Conservation (phyloP, 2,888 invertebrate species). For the Erebia aethiops region DNA sequence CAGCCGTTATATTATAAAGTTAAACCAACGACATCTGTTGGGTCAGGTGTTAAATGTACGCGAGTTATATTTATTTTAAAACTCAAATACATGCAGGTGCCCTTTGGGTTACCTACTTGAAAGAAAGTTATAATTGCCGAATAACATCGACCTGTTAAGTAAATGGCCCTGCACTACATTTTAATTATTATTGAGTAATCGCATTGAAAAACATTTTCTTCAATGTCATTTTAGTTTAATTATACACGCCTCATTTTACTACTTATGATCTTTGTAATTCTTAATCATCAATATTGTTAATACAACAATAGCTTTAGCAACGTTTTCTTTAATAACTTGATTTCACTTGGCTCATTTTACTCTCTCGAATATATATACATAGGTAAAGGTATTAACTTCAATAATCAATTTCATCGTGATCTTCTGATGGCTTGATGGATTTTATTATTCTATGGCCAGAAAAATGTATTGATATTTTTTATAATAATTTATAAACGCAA, state of each 20-base stretch:
- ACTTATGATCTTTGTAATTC: background rate
- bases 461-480: background rate
- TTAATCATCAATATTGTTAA: background rate
- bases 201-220: background rate
- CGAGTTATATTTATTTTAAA: background rate
- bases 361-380: too few species aligned
- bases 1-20: background rate
- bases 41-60: background rate
- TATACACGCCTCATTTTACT: background rate
- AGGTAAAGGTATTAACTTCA: too few species aligned
- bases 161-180: background rate
- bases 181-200: background rate
- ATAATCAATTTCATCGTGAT: too few species aligned
- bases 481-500: background rate
- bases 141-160: background rate
- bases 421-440: too few species aligned
- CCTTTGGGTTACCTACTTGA: background rate
- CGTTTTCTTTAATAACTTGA: too few species aligned
- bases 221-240: background rate
- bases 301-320: background rate
- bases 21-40: background rate
- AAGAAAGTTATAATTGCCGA: constrained; percentile 1
- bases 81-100: background rate
- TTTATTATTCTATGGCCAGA: background rate
- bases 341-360: too few species aligned